A percentile compares a stretch with the other conserved stretches of the same genome.
Conservation (phyloP, 1,140 invertebrate genomes). For the Mylabris phalerata region DNA sequence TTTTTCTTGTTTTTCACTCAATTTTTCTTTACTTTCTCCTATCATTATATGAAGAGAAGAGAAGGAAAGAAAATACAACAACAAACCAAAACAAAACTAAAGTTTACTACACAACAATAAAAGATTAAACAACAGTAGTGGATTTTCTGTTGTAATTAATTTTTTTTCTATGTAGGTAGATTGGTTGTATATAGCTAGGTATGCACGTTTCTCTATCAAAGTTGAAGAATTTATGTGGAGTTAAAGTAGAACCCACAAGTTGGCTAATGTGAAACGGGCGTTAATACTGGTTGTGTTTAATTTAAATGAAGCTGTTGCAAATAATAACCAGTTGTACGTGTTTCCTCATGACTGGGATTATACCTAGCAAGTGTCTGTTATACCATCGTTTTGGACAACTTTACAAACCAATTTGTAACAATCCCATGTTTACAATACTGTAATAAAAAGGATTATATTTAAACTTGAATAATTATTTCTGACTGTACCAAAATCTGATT, state of each 20-base stretch:
- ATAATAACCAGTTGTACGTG: slow-evolving; percentile 13
- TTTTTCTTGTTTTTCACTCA: slow-evolving; percentile 7
- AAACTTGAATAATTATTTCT: too few relatives aligned
- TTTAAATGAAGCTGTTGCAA: slow-evolving; percentile 13
- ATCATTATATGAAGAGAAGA: not conserved
- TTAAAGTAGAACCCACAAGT: slow-evolving; percentile 7
- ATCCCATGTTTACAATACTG: not conserved
- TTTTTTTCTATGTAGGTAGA: too few relatives aligned
- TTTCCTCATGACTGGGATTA: slow-evolving; percentile 13
- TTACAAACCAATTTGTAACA: slow-evolving; percentile 12
- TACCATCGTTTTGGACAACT: slow-evolving; percentile 8
- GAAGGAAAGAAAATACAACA: too few relatives aligned
- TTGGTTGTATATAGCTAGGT: too few relatives aligned
- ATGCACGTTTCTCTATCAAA: too few relatives aligned
- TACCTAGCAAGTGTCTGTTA: slow-evolving; percentile 11
- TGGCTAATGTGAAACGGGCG: slow-evolving; percentile 9
- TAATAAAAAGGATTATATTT: too few relatives aligned
- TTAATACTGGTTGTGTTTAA: slow-evolving; percentile 8
- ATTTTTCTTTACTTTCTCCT: slow-evolving; percentile 10
- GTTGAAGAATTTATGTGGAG: not conserved
- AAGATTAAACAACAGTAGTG: too few relatives aligned
- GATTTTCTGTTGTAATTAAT: too few relatives aligned
- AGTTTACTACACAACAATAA: too few relatives aligned
- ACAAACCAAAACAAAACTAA: too few relatives aligned
- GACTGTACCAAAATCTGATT: too few relatives aligned